Conservation (phyloP, 2,888 invertebrate species). For the Cosmorhoe ocellata region DNA sequence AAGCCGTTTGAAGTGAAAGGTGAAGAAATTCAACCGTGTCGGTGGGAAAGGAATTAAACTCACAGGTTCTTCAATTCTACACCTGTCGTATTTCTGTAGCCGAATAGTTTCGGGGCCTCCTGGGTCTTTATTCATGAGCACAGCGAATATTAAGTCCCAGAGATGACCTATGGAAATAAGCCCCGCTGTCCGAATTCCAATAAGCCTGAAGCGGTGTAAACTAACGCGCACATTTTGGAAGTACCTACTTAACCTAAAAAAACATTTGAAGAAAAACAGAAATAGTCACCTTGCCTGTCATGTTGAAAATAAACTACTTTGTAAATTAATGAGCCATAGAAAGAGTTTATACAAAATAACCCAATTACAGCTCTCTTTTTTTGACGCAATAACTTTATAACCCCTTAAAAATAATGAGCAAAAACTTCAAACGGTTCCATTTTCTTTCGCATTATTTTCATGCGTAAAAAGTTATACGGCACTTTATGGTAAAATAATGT, state of each 20-base stretch:
- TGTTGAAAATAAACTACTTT: too few species aligned
- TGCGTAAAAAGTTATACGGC: constrained; percentile 9
- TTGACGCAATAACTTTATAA: too few species aligned
- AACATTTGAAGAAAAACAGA: too few species aligned
- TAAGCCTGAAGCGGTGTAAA: constrained; percentile 4
- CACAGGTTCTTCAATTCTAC: constrained; percentile 4
- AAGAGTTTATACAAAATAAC: too few species aligned
- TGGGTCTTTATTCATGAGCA: constrained; percentile 24
- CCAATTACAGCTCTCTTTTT: too few species aligned
- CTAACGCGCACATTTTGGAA: neutral
- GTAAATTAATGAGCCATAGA: too few species aligned
- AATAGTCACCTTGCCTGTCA: too few species aligned
- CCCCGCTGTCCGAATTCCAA: constrained; percentile 12
- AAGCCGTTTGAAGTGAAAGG: neutral
- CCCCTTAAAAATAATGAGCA: neutral
- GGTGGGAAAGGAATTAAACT: neutral
- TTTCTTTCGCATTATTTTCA: constrained; percentile 7
- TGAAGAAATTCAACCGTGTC: neutral
- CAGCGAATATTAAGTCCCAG: constrained; percentile 21
- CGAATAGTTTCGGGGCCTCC: constrained; percentile 10
- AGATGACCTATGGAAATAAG: constrained; percentile 25
- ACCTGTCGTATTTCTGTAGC: constrained; percentile 18
- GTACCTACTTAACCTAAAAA: neutral
- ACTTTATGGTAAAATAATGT: constrained; percentile 5
- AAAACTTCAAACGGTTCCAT: constrained; percentile 8